These are phyloP conservation scores for Ostrea denselamellosa DNA, from an alignment of 1,140 invertebrate species.

Conservation along the genomic window DNA sequence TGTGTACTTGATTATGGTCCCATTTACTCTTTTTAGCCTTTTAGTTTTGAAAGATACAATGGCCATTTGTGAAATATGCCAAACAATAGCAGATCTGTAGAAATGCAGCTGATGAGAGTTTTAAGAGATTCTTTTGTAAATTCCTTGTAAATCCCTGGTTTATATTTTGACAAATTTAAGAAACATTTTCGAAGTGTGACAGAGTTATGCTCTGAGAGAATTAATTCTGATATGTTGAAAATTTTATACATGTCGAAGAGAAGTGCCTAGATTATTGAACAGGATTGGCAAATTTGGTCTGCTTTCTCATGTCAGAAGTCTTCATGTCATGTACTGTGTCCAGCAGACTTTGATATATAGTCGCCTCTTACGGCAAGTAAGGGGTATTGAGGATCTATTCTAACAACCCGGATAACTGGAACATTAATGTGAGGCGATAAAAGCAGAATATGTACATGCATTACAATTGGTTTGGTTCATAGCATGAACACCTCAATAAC, in stretches of 20 bases:
- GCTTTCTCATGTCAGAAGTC: conserved; percentile 15
- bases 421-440: too few species aligned
- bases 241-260: conserved; percentile 22
- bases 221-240: conserved; percentile 32
- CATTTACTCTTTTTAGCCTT: conserved; percentile 59
- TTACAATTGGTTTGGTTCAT: too few species aligned
- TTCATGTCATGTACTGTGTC: conserved; percentile 2
- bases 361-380: too few species aligned
- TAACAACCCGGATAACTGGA: too few species aligned
- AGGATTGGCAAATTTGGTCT: conserved; percentile 34
- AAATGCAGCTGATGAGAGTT: conserved; percentile 48
- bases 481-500: too few species aligned
- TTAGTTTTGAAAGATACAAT: conserved; percentile 50
- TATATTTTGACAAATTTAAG: neutral
- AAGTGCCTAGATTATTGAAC: neutral
- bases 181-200: conserved; percentile 33
- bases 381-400: too few species aligned
- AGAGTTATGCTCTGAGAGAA: neutral
- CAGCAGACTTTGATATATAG: neutral
- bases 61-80: conserved; percentile 45
- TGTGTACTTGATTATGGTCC: conserved; percentile 57
- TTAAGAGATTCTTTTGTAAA: conserved; percentile 4
- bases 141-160: neutral
- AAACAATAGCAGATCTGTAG: conserved; percentile 46
- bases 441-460: too few species aligned